Evolutionary conservation across 2,113 vertebrate species (phyloP), one percentile per base, ranked within the genome.

Genomic region (Excalfactoria chinensis): DNA sequence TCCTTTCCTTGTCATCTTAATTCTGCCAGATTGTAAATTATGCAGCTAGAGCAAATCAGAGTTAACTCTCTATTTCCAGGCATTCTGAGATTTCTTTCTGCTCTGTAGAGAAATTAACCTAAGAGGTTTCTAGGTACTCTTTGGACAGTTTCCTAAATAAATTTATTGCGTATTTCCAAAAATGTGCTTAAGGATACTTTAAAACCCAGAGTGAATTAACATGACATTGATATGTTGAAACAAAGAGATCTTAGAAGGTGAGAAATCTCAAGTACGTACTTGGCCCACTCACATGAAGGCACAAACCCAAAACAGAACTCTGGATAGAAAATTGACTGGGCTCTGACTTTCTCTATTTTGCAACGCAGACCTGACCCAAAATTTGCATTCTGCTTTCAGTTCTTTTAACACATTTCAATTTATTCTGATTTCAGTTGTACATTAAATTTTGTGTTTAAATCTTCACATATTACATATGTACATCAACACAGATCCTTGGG

Each of bases 11-110:
- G 71, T 80, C 55, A 4, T 86, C 63, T 84, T 82, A 86, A 75
- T 86, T 95, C 85, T 84, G 28, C 16, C 19, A 85, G 90, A 55
- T 72, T 94, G 35, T 89, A 94, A 86, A 92, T 92, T 95, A 83
- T 86, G 53, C 69, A 89, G 22, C 44, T 70, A 67, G 53, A 68
- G 43, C 60, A 23, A 73, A 77, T 90, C 84, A 90, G 44, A 84
- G 62, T 90, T 79, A 87, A 93, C 40, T 81, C 14, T 1, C 81
- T 89, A 23, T 70, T 86, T 84, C 51, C 55, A 93, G 48, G 51
- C 7, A 34, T 60, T 84, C 34, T 72, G 55, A 75, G 53, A 72
- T 69, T 76, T 19, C 13, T 58, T 84, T 51, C 90, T 67, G 32
- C 89, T 94, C 60, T 25, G 4, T 63, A 43, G 60, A 82, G 30